phyloP scores from a whole-genome alignment of 1,140 invertebrate genomes.

The Apis laboriosa region DNA sequence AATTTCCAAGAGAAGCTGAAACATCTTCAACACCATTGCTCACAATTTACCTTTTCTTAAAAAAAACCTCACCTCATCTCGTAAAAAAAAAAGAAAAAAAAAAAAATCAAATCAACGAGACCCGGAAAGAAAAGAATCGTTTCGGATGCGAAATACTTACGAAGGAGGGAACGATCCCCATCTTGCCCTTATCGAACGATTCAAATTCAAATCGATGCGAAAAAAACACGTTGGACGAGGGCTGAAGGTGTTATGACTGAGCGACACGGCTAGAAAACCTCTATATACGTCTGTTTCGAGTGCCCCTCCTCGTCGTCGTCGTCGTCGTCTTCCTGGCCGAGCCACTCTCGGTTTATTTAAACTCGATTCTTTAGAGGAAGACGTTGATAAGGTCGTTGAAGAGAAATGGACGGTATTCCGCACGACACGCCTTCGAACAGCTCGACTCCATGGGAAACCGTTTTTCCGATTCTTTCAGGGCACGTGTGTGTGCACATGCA shows the following conservation, averaged over 20 bases:
- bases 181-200: not conserved
- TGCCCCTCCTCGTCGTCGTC: conserved; percentile 46
- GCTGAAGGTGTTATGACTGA: conserved; percentile 21
- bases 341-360: conserved; percentile 48
- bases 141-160: conserved; percentile 33
- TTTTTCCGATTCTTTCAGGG: conserved; percentile 8
- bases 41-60: too few species aligned
- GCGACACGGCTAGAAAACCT: conserved; percentile 23
- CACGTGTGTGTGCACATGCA: not conserved
- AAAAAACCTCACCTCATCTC: too few species aligned
- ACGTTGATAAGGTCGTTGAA: conserved; percentile 59
- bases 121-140: not conserved
- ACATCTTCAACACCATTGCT: too few species aligned
- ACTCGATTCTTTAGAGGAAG: conserved; percentile 37
- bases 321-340: not conserved
- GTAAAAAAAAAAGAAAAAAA: not conserved
- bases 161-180: conserved; percentile 12
- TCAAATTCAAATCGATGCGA: not conserved
- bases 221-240: conserved; percentile 19
- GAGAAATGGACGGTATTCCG: conserved; percentile 32
- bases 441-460: conserved; percentile 28
- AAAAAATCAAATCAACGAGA: not conserved
- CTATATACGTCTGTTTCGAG: conserved; percentile 50
- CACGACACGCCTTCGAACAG: conserved; percentile 24
- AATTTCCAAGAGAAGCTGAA: too few species aligned